phyloP scores from a whole-genome alignment of 2,888 invertebrate species.

The Stenotaenia linearis region DNA sequence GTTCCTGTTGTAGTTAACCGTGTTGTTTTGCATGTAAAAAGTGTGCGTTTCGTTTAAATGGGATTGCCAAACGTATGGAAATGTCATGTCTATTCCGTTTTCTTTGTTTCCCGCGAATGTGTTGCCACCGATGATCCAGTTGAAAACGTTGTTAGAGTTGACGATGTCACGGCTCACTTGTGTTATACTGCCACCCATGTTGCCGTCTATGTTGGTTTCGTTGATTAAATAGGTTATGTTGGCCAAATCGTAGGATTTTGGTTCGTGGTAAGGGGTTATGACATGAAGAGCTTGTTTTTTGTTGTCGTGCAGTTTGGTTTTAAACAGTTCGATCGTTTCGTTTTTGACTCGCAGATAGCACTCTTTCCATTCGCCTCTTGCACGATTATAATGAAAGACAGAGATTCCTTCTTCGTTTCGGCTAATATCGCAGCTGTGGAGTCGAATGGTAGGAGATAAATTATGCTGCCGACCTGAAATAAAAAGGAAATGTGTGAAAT shows the following conservation, averaged over 20 bases:
- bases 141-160: constrained; percentile 94
- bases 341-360: constrained; percentile 81
- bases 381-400: constrained; percentile 72
- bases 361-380: constrained; percentile 70
- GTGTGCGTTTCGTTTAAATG: constrained; percentile 92
- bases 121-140: constrained; percentile 83
- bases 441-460: constrained; percentile 24
- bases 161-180: constrained; percentile 88
- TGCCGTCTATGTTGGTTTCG: constrained; percentile 74
- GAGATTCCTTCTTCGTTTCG: constrained; percentile 71
- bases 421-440: constrained; percentile 35
- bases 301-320: constrained; percentile 75
- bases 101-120: constrained; percentile 75
- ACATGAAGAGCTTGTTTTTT: constrained; percentile 72
- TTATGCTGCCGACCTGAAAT: background rate
- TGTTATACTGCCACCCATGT: constrained; percentile 70
- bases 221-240: constrained; percentile 87
- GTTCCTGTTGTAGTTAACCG: constrained; percentile 76
- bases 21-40: constrained; percentile 76
- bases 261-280: constrained; percentile 79
- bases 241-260: constrained; percentile 72
- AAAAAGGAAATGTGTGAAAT: background rate
- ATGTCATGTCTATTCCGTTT: constrained; percentile 78
- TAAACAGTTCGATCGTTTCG: constrained; percentile 72
- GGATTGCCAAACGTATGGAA: constrained; percentile 94